phyloP scores from a whole-genome alignment of 2,113 vertebrate genomes.

The Thunnus thynnus region DNA sequence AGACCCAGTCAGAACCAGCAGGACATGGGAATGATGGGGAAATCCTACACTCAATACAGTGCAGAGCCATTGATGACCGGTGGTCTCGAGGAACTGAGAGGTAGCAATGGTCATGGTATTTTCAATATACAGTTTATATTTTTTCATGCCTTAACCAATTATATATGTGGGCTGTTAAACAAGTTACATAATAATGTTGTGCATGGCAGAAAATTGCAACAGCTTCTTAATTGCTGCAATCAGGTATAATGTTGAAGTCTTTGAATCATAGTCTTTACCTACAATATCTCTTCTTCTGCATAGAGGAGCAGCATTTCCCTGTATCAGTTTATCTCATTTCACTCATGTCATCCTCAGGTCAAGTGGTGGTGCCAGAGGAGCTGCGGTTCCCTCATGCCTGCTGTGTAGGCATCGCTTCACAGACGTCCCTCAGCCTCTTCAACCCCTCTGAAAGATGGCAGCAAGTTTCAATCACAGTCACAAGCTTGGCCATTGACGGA shows the following conservation, averaged over 20 bases:
- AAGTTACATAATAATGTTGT: neutral
- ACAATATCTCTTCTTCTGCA: neutral
- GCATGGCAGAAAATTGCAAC: conserved; percentile 7
- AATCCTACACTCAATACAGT: conserved; percentile 77
- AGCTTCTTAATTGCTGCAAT: neutral
- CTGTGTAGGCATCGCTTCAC: conserved; percentile 95
- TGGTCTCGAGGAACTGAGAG: conserved; percentile 80
- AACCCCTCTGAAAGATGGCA: conserved; percentile 96
- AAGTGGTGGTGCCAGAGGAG: conserved; percentile 91
- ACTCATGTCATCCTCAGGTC: conserved; percentile 75
- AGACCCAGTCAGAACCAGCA: conserved; percentile 76
- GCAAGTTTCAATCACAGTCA: conserved; percentile 89
- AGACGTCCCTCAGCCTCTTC: conserved; percentile 90
- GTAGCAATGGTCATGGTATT: conserved; percentile 71
- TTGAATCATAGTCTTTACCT: neutral
- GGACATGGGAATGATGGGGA: conserved; percentile 79
- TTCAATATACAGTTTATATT: neutral
- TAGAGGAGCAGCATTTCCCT: neutral
- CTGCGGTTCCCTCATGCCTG: conserved; percentile 92
- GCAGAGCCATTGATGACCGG: conserved; percentile 77
- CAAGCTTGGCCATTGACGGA: conserved; percentile 90
- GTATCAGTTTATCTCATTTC: neutral
- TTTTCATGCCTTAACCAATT: neutral
- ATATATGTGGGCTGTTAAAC: neutral
- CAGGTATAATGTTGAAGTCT: neutral